Evolutionary conservation across 1,140 invertebrate species (phyloP), one percentile per base, ranked within the genome.

Genomic region (Diprion similis): DNA sequence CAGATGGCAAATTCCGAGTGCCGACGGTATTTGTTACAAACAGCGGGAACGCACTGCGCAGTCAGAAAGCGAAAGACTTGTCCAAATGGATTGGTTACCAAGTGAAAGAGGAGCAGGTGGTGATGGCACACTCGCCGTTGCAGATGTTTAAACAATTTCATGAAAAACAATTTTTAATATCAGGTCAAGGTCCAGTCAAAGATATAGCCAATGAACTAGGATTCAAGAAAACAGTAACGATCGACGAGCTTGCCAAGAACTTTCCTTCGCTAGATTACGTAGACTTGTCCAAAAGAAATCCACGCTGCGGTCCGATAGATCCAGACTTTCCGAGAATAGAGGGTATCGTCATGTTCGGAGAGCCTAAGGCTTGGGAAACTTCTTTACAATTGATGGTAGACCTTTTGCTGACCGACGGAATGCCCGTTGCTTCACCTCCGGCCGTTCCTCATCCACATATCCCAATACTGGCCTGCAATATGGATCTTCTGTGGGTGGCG

Each of bases 1-100:
- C 84, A 10, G 81, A 90, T 74, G 91, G 91, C 3, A 89, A 91
- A 72, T 91, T 93, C 78, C 81, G 88, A n/a, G 88, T 94, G 8
- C 93, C 93, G 8, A 91, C 92, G 4, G 89, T 93, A 7, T 94
- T 94, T 83, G 91, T 93, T 9, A 94, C 93, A 0, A 94, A 94
- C 82, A 92, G 92, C 68, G 91, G 92, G 17, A 93, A 92, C 83
- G 84, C 88, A 9, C 78, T 91, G 10, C 81, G 89, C 2, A 88
- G 89, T 68, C 88, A 92, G 77, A 93, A 93, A 83, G 93, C 92
- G 0, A 78, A 85, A n/a, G 90, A 92, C 79, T 86, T 94, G 1
- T 87, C 90, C 0, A 87, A 90, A 76, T 93, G 92, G 92, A 89
- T 94, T 48, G 89, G 89, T 64, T 83, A 91, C 19, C 83, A 92